These are phyloP conservation scores for Rana temporaria DNA, from an alignment of 2,113 vertebrate genomes.

Conservation along the genomic window DNA sequence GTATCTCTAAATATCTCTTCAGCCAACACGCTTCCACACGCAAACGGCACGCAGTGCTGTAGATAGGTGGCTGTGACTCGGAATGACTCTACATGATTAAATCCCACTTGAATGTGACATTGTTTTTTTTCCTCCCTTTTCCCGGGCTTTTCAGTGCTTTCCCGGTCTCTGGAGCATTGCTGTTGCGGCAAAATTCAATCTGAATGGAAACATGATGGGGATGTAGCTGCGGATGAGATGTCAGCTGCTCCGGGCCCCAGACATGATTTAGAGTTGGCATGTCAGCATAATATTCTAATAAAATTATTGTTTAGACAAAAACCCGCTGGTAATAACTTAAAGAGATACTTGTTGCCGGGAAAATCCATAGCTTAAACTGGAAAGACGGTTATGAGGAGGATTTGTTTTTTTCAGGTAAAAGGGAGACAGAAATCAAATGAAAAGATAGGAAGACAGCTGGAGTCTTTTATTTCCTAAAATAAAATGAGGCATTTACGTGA, in stretches of 20 bases:
- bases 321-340: slow-evolving; percentile 55
- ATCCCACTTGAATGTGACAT: slow-evolving; percentile 55
- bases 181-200: slow-evolving; percentile 55
- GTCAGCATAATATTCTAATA: slow-evolving; percentile 59
- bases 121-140: slow-evolving; percentile 32
- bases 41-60: background rate
- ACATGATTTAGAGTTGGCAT: slow-evolving; percentile 50
- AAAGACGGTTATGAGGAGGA: slow-evolving; percentile 38
- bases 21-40: background rate
- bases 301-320: slow-evolving; percentile 60
- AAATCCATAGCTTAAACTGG: slow-evolving; percentile 53
- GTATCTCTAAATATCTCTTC: no score
- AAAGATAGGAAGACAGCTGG: slow-evolving; percentile 1
- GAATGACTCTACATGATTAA: slow-evolving; percentile 52
- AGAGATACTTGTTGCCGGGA: slow-evolving; percentile 50
- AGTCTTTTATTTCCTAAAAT: background rate
- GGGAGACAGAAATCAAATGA: slow-evolving; percentile 24
- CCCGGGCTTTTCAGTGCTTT: slow-evolving; percentile 45
- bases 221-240: slow-evolving; percentile 56
- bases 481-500: no score
- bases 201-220: slow-evolving; percentile 56
- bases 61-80: slow-evolving; percentile 25
- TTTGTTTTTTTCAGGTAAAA: slow-evolving; percentile 46
- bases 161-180: slow-evolving; percentile 47
- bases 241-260: slow-evolving; percentile 44